These are phyloP conservation scores for Drosophila triauraria DNA, from an alignment of 1,140 invertebrate species.

Conservation along the genomic window DNA sequence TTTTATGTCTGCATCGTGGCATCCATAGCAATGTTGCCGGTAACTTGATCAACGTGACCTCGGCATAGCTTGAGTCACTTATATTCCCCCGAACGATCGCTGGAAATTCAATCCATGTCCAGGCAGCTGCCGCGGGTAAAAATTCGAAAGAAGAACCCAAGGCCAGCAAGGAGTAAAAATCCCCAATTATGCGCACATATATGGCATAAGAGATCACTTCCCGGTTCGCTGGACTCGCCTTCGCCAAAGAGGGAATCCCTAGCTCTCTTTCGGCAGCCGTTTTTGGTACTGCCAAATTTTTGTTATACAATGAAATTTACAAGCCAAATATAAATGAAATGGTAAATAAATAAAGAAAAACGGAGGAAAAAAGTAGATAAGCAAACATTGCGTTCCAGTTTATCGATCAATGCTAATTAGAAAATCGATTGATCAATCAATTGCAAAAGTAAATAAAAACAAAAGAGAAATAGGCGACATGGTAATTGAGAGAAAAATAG, in stretches of 20 bases:
- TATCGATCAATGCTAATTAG: conserved; percentile 72
- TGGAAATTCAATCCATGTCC: conserved; percentile 58
- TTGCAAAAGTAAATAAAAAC: conserved; percentile 26
- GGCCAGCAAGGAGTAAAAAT: conserved; percentile 1
- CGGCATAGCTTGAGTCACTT: conserved; percentile 42
- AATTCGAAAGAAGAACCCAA: conserved; percentile 2
- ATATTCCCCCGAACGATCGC: conserved; percentile 43
- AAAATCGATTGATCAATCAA: conserved; percentile 72
- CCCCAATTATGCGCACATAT: conserved; percentile 10
- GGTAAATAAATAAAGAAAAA: neutral
- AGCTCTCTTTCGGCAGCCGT: neutral
- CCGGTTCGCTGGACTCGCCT: conserved; percentile 53
- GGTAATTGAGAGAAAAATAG: conserved; percentile 2
- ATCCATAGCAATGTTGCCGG: conserved; percentile 39
- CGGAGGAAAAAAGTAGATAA: neutral
- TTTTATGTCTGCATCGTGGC: conserved; percentile 28
- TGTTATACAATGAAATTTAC: conserved; percentile 8
- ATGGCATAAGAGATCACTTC: conserved; percentile 31
- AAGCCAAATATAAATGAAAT: neutral
- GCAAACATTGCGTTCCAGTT: conserved; percentile 27
- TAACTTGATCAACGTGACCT: conserved; percentile 59
- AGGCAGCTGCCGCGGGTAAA: conserved; percentile 13
- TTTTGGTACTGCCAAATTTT: neutral
- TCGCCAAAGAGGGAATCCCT: conserved; percentile 16
- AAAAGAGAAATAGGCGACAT: neutral